These are phyloP conservation scores for Amaurobius ferox DNA, from an alignment of 2,888 invertebrate species.

Conservation along the genomic window DNA sequence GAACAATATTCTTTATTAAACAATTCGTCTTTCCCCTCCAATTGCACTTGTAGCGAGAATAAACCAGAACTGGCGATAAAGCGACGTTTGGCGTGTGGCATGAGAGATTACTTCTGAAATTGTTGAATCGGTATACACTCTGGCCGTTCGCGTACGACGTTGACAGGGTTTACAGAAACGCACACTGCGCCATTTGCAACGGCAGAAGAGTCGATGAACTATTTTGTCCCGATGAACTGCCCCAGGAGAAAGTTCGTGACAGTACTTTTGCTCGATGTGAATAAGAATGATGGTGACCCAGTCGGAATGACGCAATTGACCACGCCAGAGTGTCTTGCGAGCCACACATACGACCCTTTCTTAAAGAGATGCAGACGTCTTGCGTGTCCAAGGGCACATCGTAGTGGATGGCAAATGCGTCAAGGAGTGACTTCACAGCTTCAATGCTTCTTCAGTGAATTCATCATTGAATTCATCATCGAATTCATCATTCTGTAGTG, in stretches of 20 bases:
- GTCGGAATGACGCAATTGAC: constrained; percentile 63
- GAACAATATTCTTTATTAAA: too few relatives aligned
- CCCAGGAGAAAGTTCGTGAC: constrained; percentile 25
- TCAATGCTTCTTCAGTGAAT: too few relatives aligned
- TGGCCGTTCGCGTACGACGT: too few relatives aligned
- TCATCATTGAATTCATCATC: too few relatives aligned
- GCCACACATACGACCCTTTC: constrained; percentile 79
- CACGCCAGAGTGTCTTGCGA: constrained; percentile 79
- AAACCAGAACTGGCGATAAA: too few relatives aligned
- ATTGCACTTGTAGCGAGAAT: too few relatives aligned
- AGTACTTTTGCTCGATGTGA: constrained; percentile 44
- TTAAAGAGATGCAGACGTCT: constrained; percentile 78
- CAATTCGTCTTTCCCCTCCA: too few relatives aligned
- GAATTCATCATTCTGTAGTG: too few relatives aligned
- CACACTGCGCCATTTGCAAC: constrained; percentile 79
- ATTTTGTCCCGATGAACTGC: neutral
- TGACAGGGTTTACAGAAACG: constrained; percentile 77
- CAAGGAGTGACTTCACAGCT: too few relatives aligned
- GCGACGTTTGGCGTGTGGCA: too few relatives aligned
- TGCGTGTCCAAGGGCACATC: constrained; percentile 76
- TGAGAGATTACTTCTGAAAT: too few relatives aligned
- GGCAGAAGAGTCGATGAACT: constrained; percentile 76
- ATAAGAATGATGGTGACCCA: constrained; percentile 65
- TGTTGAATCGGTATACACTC: too few relatives aligned
- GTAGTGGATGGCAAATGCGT: constrained; percentile 76